Conservation (phyloP, 2,888 invertebrate species). For the Leucophenga maculata region DNA sequence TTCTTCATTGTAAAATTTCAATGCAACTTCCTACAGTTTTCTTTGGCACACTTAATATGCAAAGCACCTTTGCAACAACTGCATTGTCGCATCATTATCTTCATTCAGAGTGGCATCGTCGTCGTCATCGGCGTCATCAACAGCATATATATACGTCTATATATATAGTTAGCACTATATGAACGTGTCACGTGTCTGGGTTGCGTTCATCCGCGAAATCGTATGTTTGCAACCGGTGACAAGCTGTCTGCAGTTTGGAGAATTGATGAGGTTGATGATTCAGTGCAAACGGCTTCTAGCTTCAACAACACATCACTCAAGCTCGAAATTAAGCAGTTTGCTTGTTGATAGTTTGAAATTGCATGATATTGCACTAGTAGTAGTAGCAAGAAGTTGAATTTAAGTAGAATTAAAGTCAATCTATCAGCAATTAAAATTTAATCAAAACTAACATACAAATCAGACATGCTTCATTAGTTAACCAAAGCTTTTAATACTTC, state of each 20-base stretch:
- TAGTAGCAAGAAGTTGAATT: no score
- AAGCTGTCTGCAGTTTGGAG: conserved; percentile 63
- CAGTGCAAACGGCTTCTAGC: conserved; percentile 40
- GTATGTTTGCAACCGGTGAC: conserved; percentile 64
- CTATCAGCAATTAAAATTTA: no score
- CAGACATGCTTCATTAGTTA: no score
- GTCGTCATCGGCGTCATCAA: conserved; percentile 16
- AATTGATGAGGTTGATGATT: conserved; percentile 60
- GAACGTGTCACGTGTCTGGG: conserved; percentile 60
- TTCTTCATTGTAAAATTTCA: background rate
- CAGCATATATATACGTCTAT: conserved; percentile 5
- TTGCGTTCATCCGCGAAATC: conserved; percentile 65
- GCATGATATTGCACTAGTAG: background rate
- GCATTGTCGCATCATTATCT: conserved; percentile 56
- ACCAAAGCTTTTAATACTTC: background rate
- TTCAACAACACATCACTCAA: conserved; percentile 21
- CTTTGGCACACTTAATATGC: conserved; percentile 57
- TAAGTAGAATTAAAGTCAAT: no score
- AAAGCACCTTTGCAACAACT: conserved; percentile 49
- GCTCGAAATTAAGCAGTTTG: conserved; percentile 29
- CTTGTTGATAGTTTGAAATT: conserved; percentile 26
- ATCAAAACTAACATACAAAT: no score
- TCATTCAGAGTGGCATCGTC: conserved; percentile 44
- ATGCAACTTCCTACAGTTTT: background rate
- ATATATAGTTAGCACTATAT: no score